Conservation (phyloP, 1,140 invertebrate genomes). For the Trichogramma pretiosum region DNA sequence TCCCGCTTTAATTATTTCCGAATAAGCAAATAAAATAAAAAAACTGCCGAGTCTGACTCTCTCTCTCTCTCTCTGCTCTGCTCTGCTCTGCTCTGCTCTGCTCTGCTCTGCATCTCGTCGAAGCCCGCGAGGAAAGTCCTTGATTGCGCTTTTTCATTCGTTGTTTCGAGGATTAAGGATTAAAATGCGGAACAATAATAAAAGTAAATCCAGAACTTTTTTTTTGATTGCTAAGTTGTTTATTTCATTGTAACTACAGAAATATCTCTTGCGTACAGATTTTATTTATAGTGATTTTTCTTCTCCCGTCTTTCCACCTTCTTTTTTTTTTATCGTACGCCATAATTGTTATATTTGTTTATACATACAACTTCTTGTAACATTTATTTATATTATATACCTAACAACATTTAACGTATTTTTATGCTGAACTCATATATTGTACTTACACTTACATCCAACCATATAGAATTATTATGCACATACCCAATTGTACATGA, state of each 20-base stretch:
- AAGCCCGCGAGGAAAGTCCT: no score
- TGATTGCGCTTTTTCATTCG: no score
- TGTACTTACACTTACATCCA: conserved; percentile 11
- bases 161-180: no score
- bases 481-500: conserved; percentile 11
- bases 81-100: no score
- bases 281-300: conserved; percentile 16
- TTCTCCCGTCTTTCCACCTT: no score
- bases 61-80: no score
- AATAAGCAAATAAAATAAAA: no score
- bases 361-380: conserved; percentile 41
- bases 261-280: conserved; percentile 28
- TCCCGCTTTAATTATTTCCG: no score
- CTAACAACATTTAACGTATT: conserved; percentile 42
- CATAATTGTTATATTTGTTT: no score
- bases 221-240: conserved; percentile 19
- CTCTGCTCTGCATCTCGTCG: no score
- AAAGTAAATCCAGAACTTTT: no score
- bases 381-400: conserved; percentile 40
- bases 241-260: conserved; percentile 32
- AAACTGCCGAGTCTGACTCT: no score
- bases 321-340: conserved; percentile 9
- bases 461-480: conserved; percentile 7
- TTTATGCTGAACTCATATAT: conserved; percentile 28
- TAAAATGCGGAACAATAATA: background rate